Evolutionary conservation across 2,797 vertebrate genomes (phyloP).

Genomic region (Clamator glandarius): DNA sequence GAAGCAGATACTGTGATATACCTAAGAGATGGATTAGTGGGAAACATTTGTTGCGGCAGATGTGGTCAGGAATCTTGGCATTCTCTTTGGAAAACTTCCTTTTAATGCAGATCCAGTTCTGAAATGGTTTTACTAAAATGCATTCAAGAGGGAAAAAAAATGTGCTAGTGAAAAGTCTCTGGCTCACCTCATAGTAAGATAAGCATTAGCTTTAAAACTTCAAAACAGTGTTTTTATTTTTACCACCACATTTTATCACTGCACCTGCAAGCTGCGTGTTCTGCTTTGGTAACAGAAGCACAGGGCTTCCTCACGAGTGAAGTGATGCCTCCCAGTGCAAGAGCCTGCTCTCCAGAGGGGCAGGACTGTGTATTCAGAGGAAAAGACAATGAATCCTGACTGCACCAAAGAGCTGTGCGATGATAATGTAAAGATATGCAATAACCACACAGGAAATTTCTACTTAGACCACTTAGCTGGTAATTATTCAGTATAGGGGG

Average conservation of each 20-base stretch:
- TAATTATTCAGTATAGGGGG: neutral
- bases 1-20: neutral
- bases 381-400: neutral
- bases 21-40: neutral
- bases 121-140: neutral
- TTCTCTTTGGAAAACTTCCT: neutral
- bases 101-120: neutral
- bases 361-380: neutral
- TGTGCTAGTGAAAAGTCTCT: neutral
- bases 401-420: neutral
- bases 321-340: neutral
- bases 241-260: neutral
- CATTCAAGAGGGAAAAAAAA: neutral
- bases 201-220: neutral
- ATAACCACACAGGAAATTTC: neutral
- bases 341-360: neutral
- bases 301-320: neutral
- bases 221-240: neutral
- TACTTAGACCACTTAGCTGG: neutral
- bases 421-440: neutral
- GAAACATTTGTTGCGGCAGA: neutral
- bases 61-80: neutral
- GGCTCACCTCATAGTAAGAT: neutral
- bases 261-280: neutral
- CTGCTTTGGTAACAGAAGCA: neutral